phyloP scores from a whole-genome alignment of 2,113 vertebrate genomes.

The Menidia beryllina region DNA sequence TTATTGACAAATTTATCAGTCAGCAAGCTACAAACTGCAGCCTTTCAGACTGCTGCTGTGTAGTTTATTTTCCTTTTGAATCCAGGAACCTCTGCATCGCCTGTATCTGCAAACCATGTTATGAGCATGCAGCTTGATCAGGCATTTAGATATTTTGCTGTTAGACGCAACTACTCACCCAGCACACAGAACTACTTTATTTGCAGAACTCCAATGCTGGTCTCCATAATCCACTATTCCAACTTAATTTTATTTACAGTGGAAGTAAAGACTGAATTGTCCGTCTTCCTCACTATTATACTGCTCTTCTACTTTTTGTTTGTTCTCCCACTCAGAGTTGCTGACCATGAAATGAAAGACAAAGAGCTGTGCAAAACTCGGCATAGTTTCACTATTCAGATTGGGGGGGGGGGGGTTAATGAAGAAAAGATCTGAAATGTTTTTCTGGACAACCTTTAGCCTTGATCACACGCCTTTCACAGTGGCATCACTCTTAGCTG shows the following conservation, averaged over 20 bases:
- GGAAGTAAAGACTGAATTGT: not conserved
- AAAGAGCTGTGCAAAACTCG: too few species aligned
- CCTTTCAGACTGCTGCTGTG: not conserved
- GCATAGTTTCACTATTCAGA: too few species aligned
- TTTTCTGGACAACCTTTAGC: too few species aligned
- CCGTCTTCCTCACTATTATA: not conserved
- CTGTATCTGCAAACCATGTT: conserved; percentile 8
- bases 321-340: too few species aligned
- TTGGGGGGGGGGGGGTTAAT: too few species aligned
- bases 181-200: not conserved
- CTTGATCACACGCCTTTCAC: too few species aligned
- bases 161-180: not conserved
- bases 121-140: conserved; percentile 3
- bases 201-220: not conserved
- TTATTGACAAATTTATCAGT: not conserved
- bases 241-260: not conserved
- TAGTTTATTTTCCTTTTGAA: not conserved
- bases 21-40: not conserved
- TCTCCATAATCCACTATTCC: too few species aligned
- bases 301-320: not conserved
- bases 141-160: not conserved
- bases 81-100: too few species aligned
- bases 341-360: too few species aligned
- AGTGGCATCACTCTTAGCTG: too few species aligned
- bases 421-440: too few species aligned